Conservation (phyloP, 30 jellyfish, hydroid and myxozoan genomes). For the Aurelia sp. region DNA sequence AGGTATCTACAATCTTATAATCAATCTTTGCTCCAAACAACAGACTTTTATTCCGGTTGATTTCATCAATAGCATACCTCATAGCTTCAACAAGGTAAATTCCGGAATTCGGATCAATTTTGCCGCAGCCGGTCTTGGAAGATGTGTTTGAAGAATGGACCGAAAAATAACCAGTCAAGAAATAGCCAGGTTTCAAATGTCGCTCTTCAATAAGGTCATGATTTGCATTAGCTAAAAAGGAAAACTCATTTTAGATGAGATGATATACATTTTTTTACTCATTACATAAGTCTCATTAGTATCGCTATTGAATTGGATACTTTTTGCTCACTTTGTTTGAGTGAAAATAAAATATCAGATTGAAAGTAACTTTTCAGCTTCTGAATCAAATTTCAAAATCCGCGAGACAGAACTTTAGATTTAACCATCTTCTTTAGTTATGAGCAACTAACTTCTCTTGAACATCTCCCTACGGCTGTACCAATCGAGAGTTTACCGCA, state of each 20-base stretch:
- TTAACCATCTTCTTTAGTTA: no score
- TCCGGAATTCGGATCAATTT: conserved; percentile 13
- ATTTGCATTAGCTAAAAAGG: neutral
- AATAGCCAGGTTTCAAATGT: neutral
- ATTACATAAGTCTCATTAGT: no score
- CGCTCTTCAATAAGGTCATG: neutral
- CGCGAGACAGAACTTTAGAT: no score
- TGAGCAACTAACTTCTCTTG: no score
- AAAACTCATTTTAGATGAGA: neutral
- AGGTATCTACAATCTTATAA: conserved; percentile 46
- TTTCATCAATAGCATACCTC: neutral
- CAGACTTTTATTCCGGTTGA: neutral
- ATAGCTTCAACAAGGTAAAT: conserved; percentile 36
- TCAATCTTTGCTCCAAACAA: conserved; percentile 41
- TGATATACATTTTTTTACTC: no score
- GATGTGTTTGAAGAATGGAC: conserved; percentile 29
- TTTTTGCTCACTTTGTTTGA: no score
- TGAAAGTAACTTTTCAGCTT: no score
- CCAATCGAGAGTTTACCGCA: no score
- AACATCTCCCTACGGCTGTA: no score
- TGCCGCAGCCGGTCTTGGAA: conserved; percentile 25
- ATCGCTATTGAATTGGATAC: no score
- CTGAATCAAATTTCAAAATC: no score
- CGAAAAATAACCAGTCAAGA: conserved; percentile 41
- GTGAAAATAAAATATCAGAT: no score